A percentile compares a stretch with the other conserved stretches of the same genome.
These are phyloP conservation scores for Epinotia nisella DNA, from an alignment of 2,888 invertebrate genomes.

Conservation along the genomic window DNA sequence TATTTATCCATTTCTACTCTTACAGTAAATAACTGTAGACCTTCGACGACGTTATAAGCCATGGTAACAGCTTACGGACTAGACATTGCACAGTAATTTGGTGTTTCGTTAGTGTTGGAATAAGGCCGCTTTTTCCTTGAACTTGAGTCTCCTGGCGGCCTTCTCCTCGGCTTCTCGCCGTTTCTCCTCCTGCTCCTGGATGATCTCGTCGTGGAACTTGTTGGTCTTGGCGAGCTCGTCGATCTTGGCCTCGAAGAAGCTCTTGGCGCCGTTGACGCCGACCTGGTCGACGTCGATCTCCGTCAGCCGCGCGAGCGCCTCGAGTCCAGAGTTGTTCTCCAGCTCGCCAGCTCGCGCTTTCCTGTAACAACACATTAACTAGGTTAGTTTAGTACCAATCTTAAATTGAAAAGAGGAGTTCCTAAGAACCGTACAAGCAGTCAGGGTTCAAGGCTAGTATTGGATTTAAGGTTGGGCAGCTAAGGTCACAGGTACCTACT, in stretches of 20 bases:
- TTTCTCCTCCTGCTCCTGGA: constrained; percentile 95
- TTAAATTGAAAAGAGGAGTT: not conserved
- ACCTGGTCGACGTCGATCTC: constrained; percentile 97
- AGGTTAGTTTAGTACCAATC: not conserved
- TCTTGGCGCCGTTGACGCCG: constrained; percentile 97
- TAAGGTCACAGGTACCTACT: too few relatives aligned
- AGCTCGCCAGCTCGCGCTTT: constrained; percentile 97
- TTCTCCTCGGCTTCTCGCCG: constrained; percentile 93
- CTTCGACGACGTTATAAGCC: constrained; percentile 56
- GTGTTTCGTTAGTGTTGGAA: constrained; percentile 82
- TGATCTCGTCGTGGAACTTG: constrained; percentile 97
- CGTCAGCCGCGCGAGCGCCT: constrained; percentile 92
- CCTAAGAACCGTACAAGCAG: not conserved
- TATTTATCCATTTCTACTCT: constrained; percentile 3
- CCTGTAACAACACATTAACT: constrained; percentile 70
- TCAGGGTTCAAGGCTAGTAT: too few relatives aligned
- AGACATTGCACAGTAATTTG: constrained; percentile 63
- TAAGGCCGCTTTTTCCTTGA: constrained; percentile 94
- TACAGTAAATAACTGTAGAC: constrained; percentile 36
- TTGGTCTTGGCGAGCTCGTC: constrained; percentile 92
- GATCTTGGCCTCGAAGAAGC: constrained; percentile 98
- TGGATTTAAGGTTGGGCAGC: too few relatives aligned
- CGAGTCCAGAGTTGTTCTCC: constrained; percentile 93
- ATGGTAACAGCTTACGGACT: constrained; percentile 83
- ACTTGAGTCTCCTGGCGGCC: constrained; percentile 91